A percentile compares a stretch with the other conserved stretches of the same genome.
phyloP scores from a whole-genome alignment of 2,113 vertebrate species.

The mouse (Mus musculus) region GRCm39 chr13:24297001-24297500 shows the following conservation, averaged over 20 bases:
- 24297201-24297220: not conserved
- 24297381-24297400: not conserved
- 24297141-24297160: not conserved
- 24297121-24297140: not conserved
- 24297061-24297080: not conserved
- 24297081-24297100: slow-evolving; percentile 62
- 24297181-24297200: not conserved
- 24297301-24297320: not conserved
- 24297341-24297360: not conserved
- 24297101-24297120: not conserved
- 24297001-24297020: not conserved
- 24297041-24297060: not conserved
- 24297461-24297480: not conserved
- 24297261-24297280: not conserved
- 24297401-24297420: no score
- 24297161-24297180: not conserved
- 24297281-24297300: not conserved
- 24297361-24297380: not conserved
- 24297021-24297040: rapidly evolving
- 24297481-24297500: not conserved
- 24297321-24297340: not conserved
- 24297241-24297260: not conserved
- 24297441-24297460: not conserved
- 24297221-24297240: not conserved
- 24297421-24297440: not conserved